phyloP scores from a whole-genome alignment of 2,113 vertebrate species.

The Silurus asotus region DNA sequence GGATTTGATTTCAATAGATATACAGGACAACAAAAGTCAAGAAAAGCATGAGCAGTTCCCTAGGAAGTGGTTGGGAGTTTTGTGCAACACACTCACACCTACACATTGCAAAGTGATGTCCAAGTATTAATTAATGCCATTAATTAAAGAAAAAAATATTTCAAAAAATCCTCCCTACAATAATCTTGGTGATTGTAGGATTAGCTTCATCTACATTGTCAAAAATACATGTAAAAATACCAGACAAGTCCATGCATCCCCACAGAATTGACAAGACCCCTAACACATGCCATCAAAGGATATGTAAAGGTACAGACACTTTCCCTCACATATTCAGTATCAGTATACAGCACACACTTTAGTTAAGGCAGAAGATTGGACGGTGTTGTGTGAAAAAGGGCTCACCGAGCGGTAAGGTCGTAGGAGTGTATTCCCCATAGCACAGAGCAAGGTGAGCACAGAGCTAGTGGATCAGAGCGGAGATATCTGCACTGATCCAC shows the following conservation, averaged over 20 bases:
- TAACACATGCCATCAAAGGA: not conserved
- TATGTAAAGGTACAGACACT: not conserved
- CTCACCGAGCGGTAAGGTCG: not conserved
- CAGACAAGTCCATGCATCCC: not conserved
- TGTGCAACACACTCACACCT: not conserved
- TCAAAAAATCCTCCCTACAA: not conserved
- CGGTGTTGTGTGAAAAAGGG: not conserved
- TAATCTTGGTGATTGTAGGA: not conserved
- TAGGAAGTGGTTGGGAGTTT: not conserved
- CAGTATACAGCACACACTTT: not conserved
- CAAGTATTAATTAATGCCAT: not conserved
- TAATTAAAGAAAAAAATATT: not conserved
- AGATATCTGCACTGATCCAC: slow-evolving; percentile 19
- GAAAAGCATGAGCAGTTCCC: too few species aligned
- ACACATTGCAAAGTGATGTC: not conserved
- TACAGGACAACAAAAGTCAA: not conserved
- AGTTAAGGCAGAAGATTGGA: not conserved
- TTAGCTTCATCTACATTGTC: not conserved
- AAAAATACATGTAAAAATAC: not conserved
- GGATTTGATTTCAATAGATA: not conserved
- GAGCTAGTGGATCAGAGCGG: not conserved
- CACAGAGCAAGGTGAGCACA: not conserved
- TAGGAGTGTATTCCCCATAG: slow-evolving; percentile 11
- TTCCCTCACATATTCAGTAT: not conserved
- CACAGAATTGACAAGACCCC: not conserved